Base-by-base conservation (phyloP, 2,888 invertebrate species). In the Endomychus coccineus region DNA sequence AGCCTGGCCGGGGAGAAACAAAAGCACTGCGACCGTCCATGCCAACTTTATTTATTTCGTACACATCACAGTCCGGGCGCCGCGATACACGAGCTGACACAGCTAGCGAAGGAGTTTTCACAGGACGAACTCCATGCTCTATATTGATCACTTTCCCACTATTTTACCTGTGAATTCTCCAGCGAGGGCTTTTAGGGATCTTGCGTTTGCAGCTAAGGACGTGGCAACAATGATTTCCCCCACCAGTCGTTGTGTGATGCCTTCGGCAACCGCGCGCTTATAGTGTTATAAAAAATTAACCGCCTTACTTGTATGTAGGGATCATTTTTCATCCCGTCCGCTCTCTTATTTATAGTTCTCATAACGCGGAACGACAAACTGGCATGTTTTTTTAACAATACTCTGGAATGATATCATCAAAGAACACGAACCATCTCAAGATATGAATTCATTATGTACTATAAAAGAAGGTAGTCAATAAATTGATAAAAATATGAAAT, bases 61-160 rank as follows among this genome's bases (percentile, higher is more conserved):
- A 17, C 16, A 36, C 36, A 27, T 13, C 11, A 24, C 30, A 13
- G 16, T 25, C 33, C 14, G 19, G 39, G 10, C 39, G 23, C 14
- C 34, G 34, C 34, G 31, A 24, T 30, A 34, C 34, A 30, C 30
- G 39, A 25, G 25, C 10, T 25, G 10, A 6, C 10, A 25, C n/a
- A 10, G 7, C 10, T 6, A 10, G 25, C 6, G 25, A 7, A 6
- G 25, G 7, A 11, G 27, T 11, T 2, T 19, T 32, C 28, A 10
- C 27, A 27, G 36, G 22, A 15, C n/a, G 10, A 11, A 42, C 40
- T 43, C 43, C 48, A 44, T 44, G 42, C 40, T 42, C 36, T 42
- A 39, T 48, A 48, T 48, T 48, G 48, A 48, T 48, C 48, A 35
- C 36, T 33, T 39, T 42, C 37, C 46, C 44, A 46, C 46, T 45